phyloP scores from a whole-genome alignment of 2,113 vertebrate species.

The Argyrosomus japonicus region DNA sequence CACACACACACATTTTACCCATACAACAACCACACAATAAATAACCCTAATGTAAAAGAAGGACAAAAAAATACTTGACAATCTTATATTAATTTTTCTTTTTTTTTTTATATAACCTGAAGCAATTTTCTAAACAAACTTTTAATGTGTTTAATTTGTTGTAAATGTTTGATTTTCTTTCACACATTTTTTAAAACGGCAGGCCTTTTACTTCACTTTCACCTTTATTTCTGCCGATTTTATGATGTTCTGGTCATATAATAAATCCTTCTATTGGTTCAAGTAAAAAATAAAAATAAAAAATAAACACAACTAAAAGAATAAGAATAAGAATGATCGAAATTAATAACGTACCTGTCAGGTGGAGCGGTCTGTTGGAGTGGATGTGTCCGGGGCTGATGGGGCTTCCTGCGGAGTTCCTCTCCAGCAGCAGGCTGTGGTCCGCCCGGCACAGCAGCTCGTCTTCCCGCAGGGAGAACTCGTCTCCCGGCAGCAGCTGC shows the following conservation, averaged over 20 bases:
- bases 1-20: not conserved
- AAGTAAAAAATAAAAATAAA: not conserved
- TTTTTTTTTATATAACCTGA: not conserved
- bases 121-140: not conserved
- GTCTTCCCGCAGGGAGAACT: conserved; percentile 93
- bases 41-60: not conserved
- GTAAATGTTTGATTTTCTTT: not conserved
- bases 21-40: not conserved
- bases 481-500: conserved; percentile 94
- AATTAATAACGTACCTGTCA: conserved; percentile 82
- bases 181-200: not conserved
- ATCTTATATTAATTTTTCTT: not conserved
- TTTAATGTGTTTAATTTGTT: not conserved
- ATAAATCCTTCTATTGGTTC: not conserved
- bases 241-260: not conserved
- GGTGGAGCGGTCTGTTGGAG: conserved; percentile 84
- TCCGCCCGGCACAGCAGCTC: conserved; percentile 92
- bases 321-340: not conserved
- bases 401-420: conserved; percentile 84
- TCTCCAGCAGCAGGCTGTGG: conserved; percentile 88
- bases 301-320: not conserved
- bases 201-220: not conserved
- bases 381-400: conserved; percentile 86
- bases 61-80: not conserved
- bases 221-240: not conserved